Conservation (phyloP, 2,888 invertebrate species). For the Phyllotreta striolata region DNA sequence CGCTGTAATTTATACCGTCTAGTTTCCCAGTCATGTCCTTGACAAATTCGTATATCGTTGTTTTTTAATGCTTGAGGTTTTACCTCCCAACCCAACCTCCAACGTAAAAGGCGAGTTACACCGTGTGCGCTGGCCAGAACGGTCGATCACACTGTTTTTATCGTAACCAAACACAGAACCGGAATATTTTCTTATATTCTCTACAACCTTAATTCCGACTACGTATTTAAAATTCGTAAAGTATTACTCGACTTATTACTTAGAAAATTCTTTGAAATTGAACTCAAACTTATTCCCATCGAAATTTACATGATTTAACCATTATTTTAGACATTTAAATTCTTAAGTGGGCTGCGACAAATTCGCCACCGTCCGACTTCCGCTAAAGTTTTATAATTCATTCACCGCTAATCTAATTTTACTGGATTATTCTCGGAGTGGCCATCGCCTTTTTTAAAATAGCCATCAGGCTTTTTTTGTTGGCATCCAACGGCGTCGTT, state of each 20-base stretch:
- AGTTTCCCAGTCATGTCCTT: constrained; percentile 13
- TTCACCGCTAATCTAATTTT: no score
- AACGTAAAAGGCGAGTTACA: constrained; percentile 26
- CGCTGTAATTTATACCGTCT: no score
- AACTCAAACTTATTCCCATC: background rate
- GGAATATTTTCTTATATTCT: constrained; percentile 8
- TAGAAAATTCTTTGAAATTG: background rate
- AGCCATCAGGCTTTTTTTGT: no score
- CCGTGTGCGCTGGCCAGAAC: constrained; percentile 54
- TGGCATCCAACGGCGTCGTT: no score
- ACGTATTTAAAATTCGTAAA: no score
- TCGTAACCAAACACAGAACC: constrained; percentile 19
- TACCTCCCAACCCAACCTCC: background rate
- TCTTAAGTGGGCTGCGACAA: no score
- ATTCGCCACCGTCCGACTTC: no score
- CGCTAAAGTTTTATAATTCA: no score
- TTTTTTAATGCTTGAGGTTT: constrained; percentile 19
- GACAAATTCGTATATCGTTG: constrained; percentile 27
- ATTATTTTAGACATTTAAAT: no score
- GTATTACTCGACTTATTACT: constrained; percentile 1
- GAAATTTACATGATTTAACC: no score
- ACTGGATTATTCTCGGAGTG: no score
- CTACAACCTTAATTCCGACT: background rate
- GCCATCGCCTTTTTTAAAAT: no score
- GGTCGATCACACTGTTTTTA: constrained; percentile 59